Evolutionary conservation across 1,140 invertebrate species (phyloP).

Genomic region (Liolophura sinensis): DNA sequence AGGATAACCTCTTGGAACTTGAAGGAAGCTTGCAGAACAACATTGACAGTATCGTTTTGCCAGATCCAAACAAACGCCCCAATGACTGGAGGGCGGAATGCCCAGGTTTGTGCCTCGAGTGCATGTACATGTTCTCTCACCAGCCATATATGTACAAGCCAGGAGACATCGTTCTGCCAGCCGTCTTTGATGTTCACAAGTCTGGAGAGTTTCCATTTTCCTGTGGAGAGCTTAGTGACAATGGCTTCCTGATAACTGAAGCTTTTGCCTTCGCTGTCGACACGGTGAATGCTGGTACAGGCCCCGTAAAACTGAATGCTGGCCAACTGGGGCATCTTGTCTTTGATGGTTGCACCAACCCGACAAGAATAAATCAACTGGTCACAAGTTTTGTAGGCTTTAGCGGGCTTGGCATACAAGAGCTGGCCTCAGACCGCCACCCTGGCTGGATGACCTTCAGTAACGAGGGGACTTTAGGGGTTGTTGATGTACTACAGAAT

Average conservation of each 20-base stretch:
- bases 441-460: conserved; percentile 44
- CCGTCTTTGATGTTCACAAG: conserved; percentile 49
- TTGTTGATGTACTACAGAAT: conserved; percentile 28
- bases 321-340: conserved; percentile 65
- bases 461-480: conserved; percentile 39
- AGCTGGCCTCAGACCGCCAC: conserved; percentile 19
- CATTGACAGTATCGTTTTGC: too few relatives aligned
- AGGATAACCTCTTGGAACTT: too few relatives aligned
- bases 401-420: conserved; percentile 1
- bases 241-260: conserved; percentile 50
- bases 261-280: conserved; percentile 48
- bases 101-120: conserved; percentile 36
- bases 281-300: conserved; percentile 37
- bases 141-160: conserved; percentile 39
- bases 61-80: too few relatives aligned
- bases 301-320: conserved; percentile 59
- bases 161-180: conserved; percentile 47
- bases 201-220: conserved; percentile 30
- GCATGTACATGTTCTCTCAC: conserved; percentile 40
- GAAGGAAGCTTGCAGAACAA: too few relatives aligned
- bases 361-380: conserved; percentile 30
- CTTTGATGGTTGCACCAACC: conserved; percentile 48
- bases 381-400: conserved; percentile 29
- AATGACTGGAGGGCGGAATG: conserved; percentile 17
- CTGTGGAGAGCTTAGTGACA: conserved; percentile 35